Percentiles rank a stretch among this genome's conserved stretches.
phyloP scores from a whole-genome alignment of 2,113 vertebrate species.

The Otis tarda region DNA sequence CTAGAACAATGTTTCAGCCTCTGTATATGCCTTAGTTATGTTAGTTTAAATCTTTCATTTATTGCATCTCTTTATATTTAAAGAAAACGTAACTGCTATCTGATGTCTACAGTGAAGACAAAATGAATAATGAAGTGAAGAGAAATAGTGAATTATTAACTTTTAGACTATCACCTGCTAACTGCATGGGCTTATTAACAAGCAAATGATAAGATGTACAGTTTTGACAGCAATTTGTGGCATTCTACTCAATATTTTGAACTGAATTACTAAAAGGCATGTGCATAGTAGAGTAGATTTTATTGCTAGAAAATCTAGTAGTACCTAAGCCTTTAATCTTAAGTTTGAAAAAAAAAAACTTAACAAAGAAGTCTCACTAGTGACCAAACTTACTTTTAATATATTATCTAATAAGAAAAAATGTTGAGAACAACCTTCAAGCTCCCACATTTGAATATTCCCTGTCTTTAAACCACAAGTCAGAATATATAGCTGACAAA shows the following conservation, averaged over 20 bases:
- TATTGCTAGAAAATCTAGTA: not conserved
- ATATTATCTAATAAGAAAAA: not conserved
- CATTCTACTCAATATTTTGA: not conserved
- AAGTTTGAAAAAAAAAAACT: not conserved
- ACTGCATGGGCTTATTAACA: not conserved
- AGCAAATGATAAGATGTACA: not conserved
- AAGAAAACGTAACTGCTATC: not conserved
- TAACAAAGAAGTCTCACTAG: not conserved
- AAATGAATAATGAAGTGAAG: not conserved
- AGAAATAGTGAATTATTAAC: not conserved
- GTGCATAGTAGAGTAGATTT: not conserved
- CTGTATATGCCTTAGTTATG: not conserved
- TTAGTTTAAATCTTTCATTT: not conserved
- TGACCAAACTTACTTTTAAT: not conserved
- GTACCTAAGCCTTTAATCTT: not conserved
- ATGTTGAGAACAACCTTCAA: not conserved
- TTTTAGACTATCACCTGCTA: not conserved
- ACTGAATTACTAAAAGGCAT: not conserved
- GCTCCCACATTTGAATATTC: not conserved
- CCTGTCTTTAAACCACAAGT: not conserved
- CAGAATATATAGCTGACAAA: not conserved
- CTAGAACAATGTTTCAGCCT: not conserved
- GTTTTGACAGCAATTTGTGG: not conserved
- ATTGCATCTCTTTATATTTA: not conserved
- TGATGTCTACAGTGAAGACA: not conserved